phyloP scores from a whole-genome alignment of 2,888 invertebrate species.

The Drosophila kuntzei region DNA sequence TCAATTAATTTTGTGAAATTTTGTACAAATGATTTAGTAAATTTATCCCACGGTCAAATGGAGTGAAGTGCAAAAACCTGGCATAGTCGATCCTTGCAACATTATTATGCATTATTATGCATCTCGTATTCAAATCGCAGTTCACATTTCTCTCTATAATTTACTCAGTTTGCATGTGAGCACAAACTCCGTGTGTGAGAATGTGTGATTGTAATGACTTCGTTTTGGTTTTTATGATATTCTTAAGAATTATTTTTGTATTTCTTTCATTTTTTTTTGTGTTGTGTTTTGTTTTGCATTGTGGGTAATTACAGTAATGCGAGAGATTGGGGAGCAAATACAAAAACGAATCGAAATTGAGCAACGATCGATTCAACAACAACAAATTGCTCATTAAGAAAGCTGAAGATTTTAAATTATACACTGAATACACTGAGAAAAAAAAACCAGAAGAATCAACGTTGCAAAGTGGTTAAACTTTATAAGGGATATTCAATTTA shows the following conservation, averaged over 20 bases:
- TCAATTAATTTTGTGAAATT: background rate
- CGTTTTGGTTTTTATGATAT: slow-evolving; percentile 76
- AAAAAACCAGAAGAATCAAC: background rate
- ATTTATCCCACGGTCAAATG: slow-evolving; percentile 8
- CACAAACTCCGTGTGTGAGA: slow-evolving; percentile 31
- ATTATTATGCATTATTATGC: slow-evolving; percentile 23
- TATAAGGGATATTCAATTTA: slow-evolving; percentile 55
- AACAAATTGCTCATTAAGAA: slow-evolving; percentile 67
- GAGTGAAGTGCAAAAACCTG: slow-evolving; percentile 16
- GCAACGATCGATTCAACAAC: slow-evolving; percentile 47
- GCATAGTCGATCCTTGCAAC: slow-evolving; percentile 15
- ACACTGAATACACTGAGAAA: slow-evolving; percentile 30
- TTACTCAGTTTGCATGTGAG: slow-evolving; percentile 31
- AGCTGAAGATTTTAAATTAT: slow-evolving; percentile 42
- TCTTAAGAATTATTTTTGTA: slow-evolving; percentile 69
- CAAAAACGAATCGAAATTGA: slow-evolving; percentile 63
- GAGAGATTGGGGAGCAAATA: slow-evolving; percentile 47
- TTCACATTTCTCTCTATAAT: slow-evolving; percentile 28
- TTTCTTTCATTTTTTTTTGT: slow-evolving; percentile 20
- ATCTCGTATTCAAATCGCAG: slow-evolving; percentile 68
- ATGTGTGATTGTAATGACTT: slow-evolving; percentile 76
- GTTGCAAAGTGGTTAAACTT: background rate
- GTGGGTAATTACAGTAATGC: slow-evolving; percentile 83
- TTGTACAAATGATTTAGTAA: background rate
- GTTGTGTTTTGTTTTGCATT: slow-evolving; percentile 54